These are phyloP conservation scores for Hydraecia micacea DNA, from an alignment of 2,888 invertebrate genomes.

Conservation along the genomic window DNA sequence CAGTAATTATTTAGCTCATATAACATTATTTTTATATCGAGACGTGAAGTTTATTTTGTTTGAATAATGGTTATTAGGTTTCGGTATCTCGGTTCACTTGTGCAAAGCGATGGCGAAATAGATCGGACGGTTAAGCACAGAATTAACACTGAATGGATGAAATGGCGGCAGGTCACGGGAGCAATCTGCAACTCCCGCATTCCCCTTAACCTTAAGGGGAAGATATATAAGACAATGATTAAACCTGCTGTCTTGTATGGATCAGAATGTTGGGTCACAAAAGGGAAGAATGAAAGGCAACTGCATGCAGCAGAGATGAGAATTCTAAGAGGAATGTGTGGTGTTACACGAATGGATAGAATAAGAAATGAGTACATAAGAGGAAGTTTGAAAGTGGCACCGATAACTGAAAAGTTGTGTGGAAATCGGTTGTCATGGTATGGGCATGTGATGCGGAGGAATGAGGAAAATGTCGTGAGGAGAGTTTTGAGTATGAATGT, in stretches of 20 bases:
- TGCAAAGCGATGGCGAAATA: no score
- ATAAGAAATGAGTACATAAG: background rate
- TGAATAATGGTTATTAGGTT: no score
- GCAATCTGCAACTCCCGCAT: no score
- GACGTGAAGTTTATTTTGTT: slow-evolving; percentile 42
- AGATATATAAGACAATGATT: no score
- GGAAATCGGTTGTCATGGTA: background rate
- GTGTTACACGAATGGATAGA: no score
- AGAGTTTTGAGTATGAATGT: background rate
- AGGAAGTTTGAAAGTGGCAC: background rate
- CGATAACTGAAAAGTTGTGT: background rate
- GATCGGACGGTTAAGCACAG: no score
- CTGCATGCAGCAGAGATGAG: background rate
- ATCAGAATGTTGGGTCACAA: background rate
- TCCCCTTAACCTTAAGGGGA: no score
- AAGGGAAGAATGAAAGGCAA: background rate
- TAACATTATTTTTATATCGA: slow-evolving; percentile 41
- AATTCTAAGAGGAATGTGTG: background rate
- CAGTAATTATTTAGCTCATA: slow-evolving; percentile 47
- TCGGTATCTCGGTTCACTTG: no score
- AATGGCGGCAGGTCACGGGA: no score
- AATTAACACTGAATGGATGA: no score
- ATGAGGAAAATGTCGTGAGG: background rate
- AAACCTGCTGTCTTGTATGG: background rate
- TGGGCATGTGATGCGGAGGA: background rate